These are phyloP conservation scores for Apocrypta bakeri DNA, from an alignment of 1,140 invertebrate genomes.

Conservation along the genomic window DNA sequence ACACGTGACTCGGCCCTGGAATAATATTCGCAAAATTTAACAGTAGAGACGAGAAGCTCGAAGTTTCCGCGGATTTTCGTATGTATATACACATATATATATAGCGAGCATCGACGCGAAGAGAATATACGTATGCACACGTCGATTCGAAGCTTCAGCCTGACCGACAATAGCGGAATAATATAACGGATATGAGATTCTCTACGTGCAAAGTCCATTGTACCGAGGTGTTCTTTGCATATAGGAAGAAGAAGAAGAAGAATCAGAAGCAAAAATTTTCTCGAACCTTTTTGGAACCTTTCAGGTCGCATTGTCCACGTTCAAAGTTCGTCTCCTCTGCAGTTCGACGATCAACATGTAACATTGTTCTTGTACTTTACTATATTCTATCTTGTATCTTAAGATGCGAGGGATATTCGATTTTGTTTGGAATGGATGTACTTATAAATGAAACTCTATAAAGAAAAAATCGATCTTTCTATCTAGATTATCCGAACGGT, in stretches of 20 bases:
- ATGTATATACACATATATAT: no score
- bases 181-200: slow-evolving; percentile 16
- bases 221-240: neutral
- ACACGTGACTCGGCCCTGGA: no score
- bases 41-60: neutral
- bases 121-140: neutral
- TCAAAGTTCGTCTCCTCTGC: no score
- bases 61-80: neutral
- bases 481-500: neutral
- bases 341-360: no score
- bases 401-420: no score
- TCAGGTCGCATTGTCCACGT: neutral
- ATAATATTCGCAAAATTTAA: neutral
- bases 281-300: neutral
- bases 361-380: no score
- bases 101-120: neutral
- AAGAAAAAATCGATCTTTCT: neutral
- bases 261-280: neutral
- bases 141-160: neutral
- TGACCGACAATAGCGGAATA: slow-evolving; percentile 1
- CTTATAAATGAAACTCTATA: no score
- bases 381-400: no score
- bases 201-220: neutral
- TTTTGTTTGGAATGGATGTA: no score
- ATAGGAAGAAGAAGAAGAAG: neutral